These are phyloP conservation scores for Crambe crambe DNA, from an alignment of 37 sponge, comb jelly and placozoan species.

Conservation along the genomic window DNA sequence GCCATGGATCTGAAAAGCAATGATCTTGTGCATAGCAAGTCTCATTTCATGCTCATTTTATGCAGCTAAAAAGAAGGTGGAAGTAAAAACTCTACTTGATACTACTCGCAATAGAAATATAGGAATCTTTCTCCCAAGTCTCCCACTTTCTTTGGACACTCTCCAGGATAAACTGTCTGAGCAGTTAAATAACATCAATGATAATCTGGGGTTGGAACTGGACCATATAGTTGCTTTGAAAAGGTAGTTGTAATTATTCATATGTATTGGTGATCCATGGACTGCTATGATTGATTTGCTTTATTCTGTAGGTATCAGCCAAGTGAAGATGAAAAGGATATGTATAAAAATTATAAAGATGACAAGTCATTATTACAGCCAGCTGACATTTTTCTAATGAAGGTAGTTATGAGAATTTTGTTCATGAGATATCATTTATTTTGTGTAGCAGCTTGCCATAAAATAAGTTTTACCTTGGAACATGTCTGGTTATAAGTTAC, in stretches of 20 bases:
- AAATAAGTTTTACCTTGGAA: no score
- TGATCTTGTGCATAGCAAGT: no score
- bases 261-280: background rate
- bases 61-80: slow-evolving; percentile 20
- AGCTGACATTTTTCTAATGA: slow-evolving; percentile 66
- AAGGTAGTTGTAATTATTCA: slow-evolving; percentile 35
- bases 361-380: slow-evolving; percentile 44
- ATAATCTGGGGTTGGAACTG: slow-evolving; percentile 24
- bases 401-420: slow-evolving; percentile 30
- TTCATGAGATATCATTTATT: background rate
- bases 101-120: slow-evolving; percentile 50
- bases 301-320: slow-evolving; percentile 76
- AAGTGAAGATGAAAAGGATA: slow-evolving; percentile 72
- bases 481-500: no score
- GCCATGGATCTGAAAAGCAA: no score
- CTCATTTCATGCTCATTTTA: no score
- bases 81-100: slow-evolving; percentile 51
- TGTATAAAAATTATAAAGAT: slow-evolving; percentile 76
- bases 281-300: background rate
- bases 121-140: slow-evolving; percentile 45
- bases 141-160: slow-evolving; percentile 18
- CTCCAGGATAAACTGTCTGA: slow-evolving; percentile 9
- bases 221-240: slow-evolving; percentile 81
- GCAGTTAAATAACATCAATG: slow-evolving; percentile 46
- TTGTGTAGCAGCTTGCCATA: no score